Evolutionary conservation across 2,888 invertebrate genomes (phyloP), one percentile per base, ranked within the genome.

Genomic region (Ceratothoa steindachneri): DNA sequence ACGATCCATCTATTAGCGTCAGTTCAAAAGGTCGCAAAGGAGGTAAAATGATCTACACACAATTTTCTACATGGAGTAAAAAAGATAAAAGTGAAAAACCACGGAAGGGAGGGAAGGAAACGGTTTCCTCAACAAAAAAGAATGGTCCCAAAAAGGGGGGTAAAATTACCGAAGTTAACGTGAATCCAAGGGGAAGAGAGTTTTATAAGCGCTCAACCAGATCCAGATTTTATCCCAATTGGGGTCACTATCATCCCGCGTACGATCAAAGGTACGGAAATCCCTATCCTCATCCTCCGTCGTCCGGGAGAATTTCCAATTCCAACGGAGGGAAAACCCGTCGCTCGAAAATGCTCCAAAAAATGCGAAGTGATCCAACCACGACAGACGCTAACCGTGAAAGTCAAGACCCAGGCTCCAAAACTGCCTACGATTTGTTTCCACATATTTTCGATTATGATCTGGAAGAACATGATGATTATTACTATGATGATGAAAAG

Each of bases 381-480:
- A 22, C 29, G 24, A 15, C 51, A 5, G 27, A 51, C 24, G 24
- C 24, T n/a, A 60, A 60, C 12, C 12, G 22, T 12, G 24, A 3
- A 24, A 9, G 60, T 24, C 30, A 30, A 24, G 15, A 7, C 12
- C 30, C 1, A 53, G 71, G 69, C 22, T 71, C 77, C 7, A 64
- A 53, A 15, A 53, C 67, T 27, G 78, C 78, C n/a, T 69, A 30
- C 9, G 78, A 78, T 41, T 19, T 78, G 2, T 78, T 78, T 29
- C 78, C 78, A 12, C 78, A 78, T 29, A 73, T 78, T 15, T 78
- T 78, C 31, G 73, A 72, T 29, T 75, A 78, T 27, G 75, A 78
- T 30, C 72, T 78, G 15, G 66, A 70, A 2, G 68, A 66, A 28
- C 75, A 78, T 60, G 75, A 78, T 30, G 78, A 78, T 24, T 75